phyloP scores from a whole-genome alignment of 2,888 invertebrate species.

The Plagiodera versicolora region DNA sequence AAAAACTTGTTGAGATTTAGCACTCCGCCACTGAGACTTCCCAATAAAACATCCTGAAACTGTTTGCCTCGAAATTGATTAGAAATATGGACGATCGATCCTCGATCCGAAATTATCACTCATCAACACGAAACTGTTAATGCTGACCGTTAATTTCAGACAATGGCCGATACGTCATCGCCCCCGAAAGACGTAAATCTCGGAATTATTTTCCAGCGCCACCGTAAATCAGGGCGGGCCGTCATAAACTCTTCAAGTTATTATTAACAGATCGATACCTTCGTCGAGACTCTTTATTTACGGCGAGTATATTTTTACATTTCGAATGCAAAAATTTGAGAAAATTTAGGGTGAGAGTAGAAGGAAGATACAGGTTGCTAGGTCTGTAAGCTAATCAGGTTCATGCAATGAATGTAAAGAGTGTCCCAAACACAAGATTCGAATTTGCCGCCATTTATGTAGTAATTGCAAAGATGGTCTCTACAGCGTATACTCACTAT shows the following conservation, averaged over 20 bases:
- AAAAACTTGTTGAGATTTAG: no score
- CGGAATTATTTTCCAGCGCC: constrained; percentile 30
- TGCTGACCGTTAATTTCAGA: constrained; percentile 27
- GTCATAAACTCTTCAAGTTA: constrained; percentile 37
- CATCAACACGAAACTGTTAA: constrained; percentile 21
- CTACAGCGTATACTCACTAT: no score
- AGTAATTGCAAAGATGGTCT: no score
- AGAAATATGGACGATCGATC: constrained; percentile 19
- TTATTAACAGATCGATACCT: background rate
- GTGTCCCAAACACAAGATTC: no score
- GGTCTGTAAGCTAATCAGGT: no score
- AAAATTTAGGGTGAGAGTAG: no score
- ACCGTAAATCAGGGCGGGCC: constrained; percentile 33
- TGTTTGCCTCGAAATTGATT: background rate
- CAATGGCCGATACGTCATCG: constrained; percentile 30
- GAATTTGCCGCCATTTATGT: no score
- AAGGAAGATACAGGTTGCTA: no score
- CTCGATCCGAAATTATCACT: constrained; percentile 17
- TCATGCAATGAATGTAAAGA: no score
- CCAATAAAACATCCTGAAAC: background rate
- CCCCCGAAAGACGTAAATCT: constrained; percentile 33
- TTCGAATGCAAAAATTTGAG: no score
- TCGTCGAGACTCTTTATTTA: no score
- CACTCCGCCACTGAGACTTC: background rate
- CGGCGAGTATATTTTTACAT: no score